A percentile compares a stretch with the other conserved stretches of the same genome.
Conservation (phyloP, 1,140 invertebrate genomes). For the Drosophila insularis region DNA sequence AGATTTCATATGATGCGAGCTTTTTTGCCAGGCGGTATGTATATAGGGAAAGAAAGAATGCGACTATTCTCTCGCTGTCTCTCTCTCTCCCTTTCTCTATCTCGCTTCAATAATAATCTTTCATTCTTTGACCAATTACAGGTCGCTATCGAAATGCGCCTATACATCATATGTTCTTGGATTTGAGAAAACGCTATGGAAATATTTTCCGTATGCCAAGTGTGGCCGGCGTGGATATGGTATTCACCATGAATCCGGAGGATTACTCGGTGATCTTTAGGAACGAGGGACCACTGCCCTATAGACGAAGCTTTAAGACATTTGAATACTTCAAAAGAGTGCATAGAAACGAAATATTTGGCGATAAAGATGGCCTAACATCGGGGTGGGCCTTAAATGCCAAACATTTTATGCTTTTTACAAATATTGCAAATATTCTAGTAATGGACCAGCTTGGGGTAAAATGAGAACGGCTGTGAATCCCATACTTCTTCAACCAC, state of each 20-base stretch:
- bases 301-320: conserved; percentile 56
- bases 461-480: conserved; percentile 71
- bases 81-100: background rate
- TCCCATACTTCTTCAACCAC: conserved; percentile 72
- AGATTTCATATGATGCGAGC: conserved; percentile 54
- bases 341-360: conserved; percentile 58
- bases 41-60: background rate
- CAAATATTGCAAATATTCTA: conserved; percentile 9
- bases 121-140: conserved; percentile 25
- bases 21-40: conserved; percentile 71
- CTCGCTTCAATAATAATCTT: no score
- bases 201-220: conserved; percentile 61
- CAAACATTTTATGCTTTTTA: background rate
- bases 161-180: conserved; percentile 57
- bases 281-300: conserved; percentile 70
- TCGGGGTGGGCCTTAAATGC: conserved; percentile 44
- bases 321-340: conserved; percentile 65
- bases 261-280: conserved; percentile 71
- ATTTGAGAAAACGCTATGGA: conserved; percentile 57
- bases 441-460: conserved; percentile 66
- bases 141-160: conserved; percentile 59
- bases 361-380: conserved; percentile 55
- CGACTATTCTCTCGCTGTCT: background rate
- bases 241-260: conserved; percentile 64
- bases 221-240: conserved; percentile 58